Evolutionary conservation across 2,113 vertebrate species (phyloP).

Genomic region (Engystomops pustulosus): DNA sequence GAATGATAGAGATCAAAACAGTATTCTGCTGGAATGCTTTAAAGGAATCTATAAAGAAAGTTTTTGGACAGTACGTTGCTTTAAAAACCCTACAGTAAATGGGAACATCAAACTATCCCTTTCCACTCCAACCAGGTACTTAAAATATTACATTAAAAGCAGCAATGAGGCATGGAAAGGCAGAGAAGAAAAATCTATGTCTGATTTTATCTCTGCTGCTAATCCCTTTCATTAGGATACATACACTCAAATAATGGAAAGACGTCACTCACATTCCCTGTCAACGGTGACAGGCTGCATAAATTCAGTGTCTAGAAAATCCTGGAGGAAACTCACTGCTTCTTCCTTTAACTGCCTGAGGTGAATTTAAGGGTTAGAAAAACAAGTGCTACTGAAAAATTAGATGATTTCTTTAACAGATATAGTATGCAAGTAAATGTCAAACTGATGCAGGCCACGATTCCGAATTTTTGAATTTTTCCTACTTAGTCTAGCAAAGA

Average conservation of each 20-base stretch:
- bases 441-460: constrained; percentile 5
- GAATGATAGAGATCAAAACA: constrained; percentile 65
- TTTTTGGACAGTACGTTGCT: background rate
- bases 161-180: constrained; percentile 45
- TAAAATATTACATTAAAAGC: constrained; percentile 56
- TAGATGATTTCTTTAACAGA: constrained; percentile 32
- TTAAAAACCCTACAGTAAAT: background rate
- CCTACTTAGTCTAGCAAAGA: background rate
- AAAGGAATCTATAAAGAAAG: background rate
- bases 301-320: constrained; percentile 45
- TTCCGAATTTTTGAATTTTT: background rate
- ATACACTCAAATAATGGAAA: constrained; percentile 22
- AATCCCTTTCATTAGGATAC: constrained; percentile 55
- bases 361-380: constrained; percentile 43
- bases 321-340: constrained; percentile 34
- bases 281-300: constrained; percentile 32
- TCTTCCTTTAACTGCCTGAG: constrained; percentile 9
- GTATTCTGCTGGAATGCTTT: constrained; percentile 56
- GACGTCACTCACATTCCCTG: background rate
- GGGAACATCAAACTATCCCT: constrained; percentile 48
- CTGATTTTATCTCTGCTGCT: constrained; percentile 56
- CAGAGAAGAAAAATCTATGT: constrained; percentile 35
- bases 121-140: constrained; percentile 64
- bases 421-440: constrained; percentile 16
- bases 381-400: constrained; percentile 48